Base-by-base conservation (phyloP, 2,113 vertebrate species). In the Pyrgilauda ruficollis region DNA sequence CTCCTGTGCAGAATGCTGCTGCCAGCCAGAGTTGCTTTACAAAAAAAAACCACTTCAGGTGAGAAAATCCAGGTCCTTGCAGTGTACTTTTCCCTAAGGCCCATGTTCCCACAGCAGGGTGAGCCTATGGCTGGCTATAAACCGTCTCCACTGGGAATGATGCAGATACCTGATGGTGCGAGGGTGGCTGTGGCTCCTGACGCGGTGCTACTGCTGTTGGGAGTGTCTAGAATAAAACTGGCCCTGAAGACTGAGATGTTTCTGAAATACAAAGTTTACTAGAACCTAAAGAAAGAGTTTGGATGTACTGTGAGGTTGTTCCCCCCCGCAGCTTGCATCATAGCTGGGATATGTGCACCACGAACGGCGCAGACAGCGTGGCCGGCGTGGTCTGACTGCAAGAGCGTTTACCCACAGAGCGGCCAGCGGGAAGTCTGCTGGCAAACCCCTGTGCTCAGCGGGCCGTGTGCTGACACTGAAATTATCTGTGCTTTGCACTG, bases 151-250 rank as follows among this genome's bases (percentile, higher is more conserved):
- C 19, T 50, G 30, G 13, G 49, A 46, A 31, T 2, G 47, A 35
- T 15, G 10, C 10, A 1, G 26, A 9, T 8, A 6, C 6, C 17
- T 43, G 7, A 0, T 2, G 47, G 16, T 16, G 26, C 5, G 10
- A 73, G 46, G 39, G 10, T 9, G 41, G 35, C 58, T 0, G 0
- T 23, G 22, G 55, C 37, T 56, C 7, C 5, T 13, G 35, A 9
- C 0, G 0, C 2, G 0, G 46, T 27, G 85, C 63, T 39, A 3
- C 10, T 6, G 16, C 73, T 55, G 5, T 6, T 0, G 0, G 19
- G 4, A 30, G 13, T 8, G 23, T 56, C 74, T 58, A 4, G 31
- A 52, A 20, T 73, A 49, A 44, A 80, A 31, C 31, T 18, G 22
- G 9, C 24, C 17, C 41, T n/a, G 39, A 26, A 10, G 21, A 16